Evolutionary conservation across 2,888 invertebrate species (phyloP).

Genomic region (Pollenia labialis): DNA sequence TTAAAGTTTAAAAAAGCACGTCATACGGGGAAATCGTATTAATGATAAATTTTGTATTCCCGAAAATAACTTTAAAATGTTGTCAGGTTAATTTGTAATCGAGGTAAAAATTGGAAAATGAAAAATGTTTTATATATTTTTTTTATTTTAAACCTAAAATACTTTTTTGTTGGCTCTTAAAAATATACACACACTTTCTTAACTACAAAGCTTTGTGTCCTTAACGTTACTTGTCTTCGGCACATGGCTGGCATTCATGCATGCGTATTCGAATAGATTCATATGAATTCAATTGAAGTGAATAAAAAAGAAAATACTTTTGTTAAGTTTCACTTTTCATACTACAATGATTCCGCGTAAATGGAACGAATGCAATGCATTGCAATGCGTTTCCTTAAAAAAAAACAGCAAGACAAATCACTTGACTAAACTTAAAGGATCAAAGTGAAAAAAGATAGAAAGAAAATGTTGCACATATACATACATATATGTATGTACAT

Average conservation of each 20-base stretch:
- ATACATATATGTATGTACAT: too few species aligned
- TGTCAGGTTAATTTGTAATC: too few species aligned
- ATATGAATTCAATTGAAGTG: conserved; percentile 12
- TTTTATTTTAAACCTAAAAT: not conserved
- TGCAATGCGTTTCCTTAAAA: not conserved
- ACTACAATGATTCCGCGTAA: not conserved
- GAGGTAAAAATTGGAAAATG: not conserved
- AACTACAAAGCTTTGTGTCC: conserved; percentile 8
- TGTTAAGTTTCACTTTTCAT: conserved; percentile 58
- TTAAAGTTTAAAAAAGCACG: too few species aligned
- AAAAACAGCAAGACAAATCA: conserved; percentile 26
- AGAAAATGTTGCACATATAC: conserved; percentile 4
- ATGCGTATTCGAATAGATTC: conserved; percentile 19
- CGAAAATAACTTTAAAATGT: too few species aligned
- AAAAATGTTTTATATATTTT: not conserved
- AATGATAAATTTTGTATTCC: too few species aligned
- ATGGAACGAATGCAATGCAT: conserved; percentile 15
- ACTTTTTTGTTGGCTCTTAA: not conserved
- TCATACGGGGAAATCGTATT: too few species aligned
- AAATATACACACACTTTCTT: too few species aligned
- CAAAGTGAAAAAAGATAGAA: conserved; percentile 30
- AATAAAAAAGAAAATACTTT: conserved; percentile 40
- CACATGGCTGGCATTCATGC: not conserved
- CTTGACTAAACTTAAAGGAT: conserved; percentile 50
- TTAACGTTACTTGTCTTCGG: not conserved